These are phyloP conservation scores for Helicolenus hilgendorfi DNA, from an alignment of 2,797 vertebrate genomes.

Conservation along the genomic window DNA sequence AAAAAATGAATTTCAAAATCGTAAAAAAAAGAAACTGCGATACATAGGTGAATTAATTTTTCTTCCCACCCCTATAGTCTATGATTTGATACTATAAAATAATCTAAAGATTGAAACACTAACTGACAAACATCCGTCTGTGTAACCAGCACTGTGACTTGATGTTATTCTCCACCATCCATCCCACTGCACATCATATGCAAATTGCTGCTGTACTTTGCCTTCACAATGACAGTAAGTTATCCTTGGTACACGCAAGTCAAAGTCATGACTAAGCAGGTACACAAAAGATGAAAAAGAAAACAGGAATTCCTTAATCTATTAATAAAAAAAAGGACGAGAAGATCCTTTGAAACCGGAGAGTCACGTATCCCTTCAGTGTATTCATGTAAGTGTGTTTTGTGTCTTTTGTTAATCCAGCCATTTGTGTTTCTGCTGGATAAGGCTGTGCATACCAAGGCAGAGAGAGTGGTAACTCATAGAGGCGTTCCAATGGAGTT, in stretches of 20 bases:
- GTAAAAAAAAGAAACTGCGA: no score
- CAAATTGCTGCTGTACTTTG: neutral
- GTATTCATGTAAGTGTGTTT: conserved; percentile 52
- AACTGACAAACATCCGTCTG: neutral
- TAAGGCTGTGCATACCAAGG: conserved; percentile 82
- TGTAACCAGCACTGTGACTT: neutral
- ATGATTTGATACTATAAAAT: neutral
- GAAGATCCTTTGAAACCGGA: conserved; percentile 1
- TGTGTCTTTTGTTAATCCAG: conserved; percentile 52
- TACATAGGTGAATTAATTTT: no score
- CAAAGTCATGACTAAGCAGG: neutral
- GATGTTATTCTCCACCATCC: neutral
- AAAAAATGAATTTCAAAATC: no score
- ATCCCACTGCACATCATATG: neutral
- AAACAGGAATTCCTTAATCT: neutral
- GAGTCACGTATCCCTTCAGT: conserved; percentile 15
- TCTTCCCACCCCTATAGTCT: no score
- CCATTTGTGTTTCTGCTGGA: conserved; percentile 70
- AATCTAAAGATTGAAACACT: neutral
- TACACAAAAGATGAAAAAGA: neutral
- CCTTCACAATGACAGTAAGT: neutral
- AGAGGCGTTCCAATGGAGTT: conserved; percentile 79
- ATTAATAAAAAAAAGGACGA: neutral
- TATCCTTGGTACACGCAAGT: neutral
- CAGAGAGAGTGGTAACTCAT: conserved; percentile 77